Evolutionary conservation across 1,140 invertebrate genomes (phyloP), one percentile per base, ranked within the genome.

Genomic region (Ips typographus): DNA sequence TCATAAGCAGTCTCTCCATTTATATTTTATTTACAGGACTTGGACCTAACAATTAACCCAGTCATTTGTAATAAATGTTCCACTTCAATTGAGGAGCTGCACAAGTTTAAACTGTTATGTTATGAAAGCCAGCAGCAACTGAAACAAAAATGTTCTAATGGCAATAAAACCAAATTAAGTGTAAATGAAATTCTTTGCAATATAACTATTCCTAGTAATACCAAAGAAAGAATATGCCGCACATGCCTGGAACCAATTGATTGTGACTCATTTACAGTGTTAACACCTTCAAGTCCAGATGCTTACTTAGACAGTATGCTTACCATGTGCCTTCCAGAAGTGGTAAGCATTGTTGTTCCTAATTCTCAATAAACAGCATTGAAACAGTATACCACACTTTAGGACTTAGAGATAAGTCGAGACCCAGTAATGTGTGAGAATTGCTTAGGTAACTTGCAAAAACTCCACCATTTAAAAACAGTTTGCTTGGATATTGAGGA

Each of bases 361-460:
- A 22, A 22, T 22, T 2, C 22, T 22, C 22, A 22, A 22, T 37
- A 56, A 37, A 36, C 38, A 1, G n/a, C n/a, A 2, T 0, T 56
- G 6, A 36, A 36, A 6, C 53, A 7, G n/a, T 49, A 49, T 8
- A 8, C 6, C 1, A 8, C 6, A 22, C 7, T 62, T 47, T 64
- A 64, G 62, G 62, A 64, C 43, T 53, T 64, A 39, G 2, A 52
- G n/a, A 8, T 64, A 42, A n/a, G 22, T 39, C 37, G 7, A 22
- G 51, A 64, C 40, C 51, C 62, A 40, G 51, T 64, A 42, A 42
- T 64, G 62, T 64, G 62, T 37, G 39, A 55, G 53, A 53, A 55
- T 8, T 64, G 62, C 41, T 40, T 55, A 36, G 36, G 38, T 40
- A 36, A 36, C 22, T 42, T 64, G 36, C 62, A 64, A 53, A 41